These are phyloP conservation scores for Actinopyga echinites DNA, from an alignment of 53 echinoderm and acorn worm genomes.

Conservation along the genomic window DNA sequence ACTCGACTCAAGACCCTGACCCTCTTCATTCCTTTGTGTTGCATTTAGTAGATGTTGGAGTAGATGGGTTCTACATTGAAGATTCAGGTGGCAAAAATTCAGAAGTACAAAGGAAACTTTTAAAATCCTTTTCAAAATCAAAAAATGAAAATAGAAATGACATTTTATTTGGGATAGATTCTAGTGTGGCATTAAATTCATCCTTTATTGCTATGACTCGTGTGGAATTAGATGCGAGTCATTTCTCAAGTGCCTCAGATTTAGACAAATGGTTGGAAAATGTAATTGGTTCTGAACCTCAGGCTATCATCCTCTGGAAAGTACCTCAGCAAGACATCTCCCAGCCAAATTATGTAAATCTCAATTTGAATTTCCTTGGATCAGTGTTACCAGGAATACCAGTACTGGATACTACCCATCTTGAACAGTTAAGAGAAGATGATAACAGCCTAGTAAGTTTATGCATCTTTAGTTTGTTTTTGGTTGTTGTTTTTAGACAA, in stretches of 20 bases:
- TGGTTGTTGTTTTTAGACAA: no score
- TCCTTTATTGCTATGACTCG: not conserved
- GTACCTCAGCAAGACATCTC: not conserved
- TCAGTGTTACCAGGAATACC: conserved; percentile 14
- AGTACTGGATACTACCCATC: not conserved
- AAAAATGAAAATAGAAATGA: not conserved
- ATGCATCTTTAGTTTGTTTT: no score
- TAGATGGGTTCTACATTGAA: not conserved
- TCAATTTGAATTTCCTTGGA: not conserved
- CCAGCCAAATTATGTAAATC: not conserved
- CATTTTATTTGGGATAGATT: conserved; percentile 1
- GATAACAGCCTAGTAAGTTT: no score
- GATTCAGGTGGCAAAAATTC: not conserved
- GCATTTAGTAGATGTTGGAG: not conserved
- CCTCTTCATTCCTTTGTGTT: no score
- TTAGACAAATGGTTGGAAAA: not conserved
- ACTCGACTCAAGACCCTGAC: no score
- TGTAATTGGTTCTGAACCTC: not conserved
- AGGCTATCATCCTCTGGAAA: not conserved
- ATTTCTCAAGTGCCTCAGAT: not conserved
- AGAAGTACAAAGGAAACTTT: not conserved
- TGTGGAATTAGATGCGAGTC: not conserved
- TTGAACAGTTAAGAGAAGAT: not conserved
- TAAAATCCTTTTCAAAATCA: not conserved
- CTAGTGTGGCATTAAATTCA: not conserved